Conservation (phyloP, 2,888 invertebrate species). For the Cerastis leucographa region DNA sequence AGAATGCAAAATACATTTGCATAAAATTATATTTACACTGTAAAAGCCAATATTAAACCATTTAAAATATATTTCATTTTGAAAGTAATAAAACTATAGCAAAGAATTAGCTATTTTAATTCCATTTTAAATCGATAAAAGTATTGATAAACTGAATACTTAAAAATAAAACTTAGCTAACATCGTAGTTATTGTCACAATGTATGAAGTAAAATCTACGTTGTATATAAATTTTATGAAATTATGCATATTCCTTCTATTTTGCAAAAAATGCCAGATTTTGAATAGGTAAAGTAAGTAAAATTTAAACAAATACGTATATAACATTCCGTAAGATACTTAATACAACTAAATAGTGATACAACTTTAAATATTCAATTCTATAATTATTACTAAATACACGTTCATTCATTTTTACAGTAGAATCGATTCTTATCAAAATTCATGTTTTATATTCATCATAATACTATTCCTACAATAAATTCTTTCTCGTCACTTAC, state of each 20-base stretch:
- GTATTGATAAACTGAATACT: neutral
- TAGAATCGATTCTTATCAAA: slow-evolving; percentile 76
- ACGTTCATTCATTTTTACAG: slow-evolving; percentile 67
- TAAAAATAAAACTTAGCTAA: neutral
- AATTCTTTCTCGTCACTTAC: slow-evolving; percentile 86
- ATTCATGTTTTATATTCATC: slow-evolving; percentile 72
- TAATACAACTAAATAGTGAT: slow-evolving; percentile 43
- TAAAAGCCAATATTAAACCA: neutral
- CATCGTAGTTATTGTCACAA: neutral
- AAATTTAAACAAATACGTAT: slow-evolving; percentile 4
- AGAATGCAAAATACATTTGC: slow-evolving; percentile 39
- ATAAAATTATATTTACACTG: slow-evolving; percentile 36
- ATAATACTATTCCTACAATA: slow-evolving; percentile 82
- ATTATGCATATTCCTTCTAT: neutral
- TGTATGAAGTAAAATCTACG: neutral
- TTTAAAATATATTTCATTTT: too few relatives aligned
- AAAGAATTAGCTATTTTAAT: neutral
- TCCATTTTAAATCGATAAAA: neutral
- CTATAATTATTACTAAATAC: slow-evolving; percentile 57
- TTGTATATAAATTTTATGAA: slow-evolving; percentile 18
- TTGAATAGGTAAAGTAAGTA: neutral
- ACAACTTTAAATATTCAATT: slow-evolving; percentile 45
- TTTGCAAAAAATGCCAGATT: neutral
- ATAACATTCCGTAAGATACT: slow-evolving; percentile 8
- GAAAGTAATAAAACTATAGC: neutral